phyloP scores from a whole-genome alignment of 2,113 vertebrate species.

The Apteryx owenii region DNA sequence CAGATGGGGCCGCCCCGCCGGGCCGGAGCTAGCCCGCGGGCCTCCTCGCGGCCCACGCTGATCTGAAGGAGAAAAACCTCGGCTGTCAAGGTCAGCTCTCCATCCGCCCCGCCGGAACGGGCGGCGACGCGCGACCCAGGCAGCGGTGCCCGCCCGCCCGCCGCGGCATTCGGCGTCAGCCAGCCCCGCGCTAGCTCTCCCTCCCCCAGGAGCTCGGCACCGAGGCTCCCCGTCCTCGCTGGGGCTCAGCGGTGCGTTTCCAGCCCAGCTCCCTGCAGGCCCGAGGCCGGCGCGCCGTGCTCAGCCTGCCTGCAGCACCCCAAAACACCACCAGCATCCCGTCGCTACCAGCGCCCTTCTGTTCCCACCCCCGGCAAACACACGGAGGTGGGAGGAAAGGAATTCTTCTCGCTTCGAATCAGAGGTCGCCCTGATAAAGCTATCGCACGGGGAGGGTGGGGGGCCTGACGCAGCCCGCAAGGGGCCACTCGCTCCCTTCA shows the following conservation, averaged over 20 bases:
- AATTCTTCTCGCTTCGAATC: not conserved
- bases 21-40: slow-evolving; percentile 61
- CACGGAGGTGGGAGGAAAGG: not conserved
- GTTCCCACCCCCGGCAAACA: not conserved
- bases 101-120: not conserved
- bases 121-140: not conserved
- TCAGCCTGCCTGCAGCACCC: not conserved
- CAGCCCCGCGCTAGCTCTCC: fast-evolving
- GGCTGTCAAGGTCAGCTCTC: slow-evolving; percentile 56
- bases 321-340: fast-evolving
- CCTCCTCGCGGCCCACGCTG: slow-evolving; percentile 43
- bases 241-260: fast-evolving
- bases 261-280: not conserved
- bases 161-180: fast-evolving
- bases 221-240: fast-evolving
- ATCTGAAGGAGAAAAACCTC: slow-evolving; percentile 56
- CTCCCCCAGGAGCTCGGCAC: fast-evolving
- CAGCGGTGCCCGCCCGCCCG: fast-evolving
- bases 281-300: fast-evolving
- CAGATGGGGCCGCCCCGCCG: slow-evolving; percentile 62
- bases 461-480: fast-evolving
- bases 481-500: not conserved
- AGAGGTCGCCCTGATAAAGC: not conserved
- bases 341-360: fast-evolving
- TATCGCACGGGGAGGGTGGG: fast-evolving